Percentiles rank a stretch among this genome's conserved stretches.
Evolutionary conservation across 2,888 invertebrate species (phyloP).

Genomic region (Pterobdella sp.): DNA sequence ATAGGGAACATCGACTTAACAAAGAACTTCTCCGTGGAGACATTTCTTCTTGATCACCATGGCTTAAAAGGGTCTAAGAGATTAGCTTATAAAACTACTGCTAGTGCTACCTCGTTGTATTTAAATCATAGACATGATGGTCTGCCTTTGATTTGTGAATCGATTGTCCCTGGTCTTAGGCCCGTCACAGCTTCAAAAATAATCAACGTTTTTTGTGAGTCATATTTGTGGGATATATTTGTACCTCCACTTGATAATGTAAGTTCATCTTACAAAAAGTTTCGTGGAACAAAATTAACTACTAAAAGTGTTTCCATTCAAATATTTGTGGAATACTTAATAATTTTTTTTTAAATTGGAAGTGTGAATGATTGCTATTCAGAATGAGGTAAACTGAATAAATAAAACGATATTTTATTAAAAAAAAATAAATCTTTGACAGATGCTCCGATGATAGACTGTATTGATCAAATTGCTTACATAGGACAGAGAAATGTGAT

Average conservation of each 20-base stretch:
- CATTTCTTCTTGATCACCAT: neutral
- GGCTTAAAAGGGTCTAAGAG: neutral
- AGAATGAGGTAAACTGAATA: too few species aligned
- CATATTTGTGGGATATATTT: too few species aligned
- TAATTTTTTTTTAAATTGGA: too few species aligned
- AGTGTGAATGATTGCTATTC: too few species aligned
- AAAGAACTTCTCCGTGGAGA: neutral
- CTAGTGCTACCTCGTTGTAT: neutral
- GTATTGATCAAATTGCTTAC: neutral
- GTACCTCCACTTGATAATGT: too few species aligned
- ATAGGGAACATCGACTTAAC: neutral
- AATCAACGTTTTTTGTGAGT: constrained; percentile 2
- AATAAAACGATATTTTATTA: too few species aligned
- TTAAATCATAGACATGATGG: neutral
- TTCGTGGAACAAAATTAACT: too few species aligned
- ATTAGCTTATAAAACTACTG: neutral
- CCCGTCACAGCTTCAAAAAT: neutral
- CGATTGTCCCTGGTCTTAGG: neutral
- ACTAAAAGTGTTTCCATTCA: too few species aligned
- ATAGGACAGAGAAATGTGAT: neutral
- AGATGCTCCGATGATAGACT: neutral
- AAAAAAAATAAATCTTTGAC: too few species aligned
- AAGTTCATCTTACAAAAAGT: too few species aligned
- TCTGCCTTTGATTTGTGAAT: neutral
- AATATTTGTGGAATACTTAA: too few species aligned